These are phyloP conservation scores for Candoia aspera DNA, from an alignment of 2,113 vertebrate genomes.

Conservation along the genomic window DNA sequence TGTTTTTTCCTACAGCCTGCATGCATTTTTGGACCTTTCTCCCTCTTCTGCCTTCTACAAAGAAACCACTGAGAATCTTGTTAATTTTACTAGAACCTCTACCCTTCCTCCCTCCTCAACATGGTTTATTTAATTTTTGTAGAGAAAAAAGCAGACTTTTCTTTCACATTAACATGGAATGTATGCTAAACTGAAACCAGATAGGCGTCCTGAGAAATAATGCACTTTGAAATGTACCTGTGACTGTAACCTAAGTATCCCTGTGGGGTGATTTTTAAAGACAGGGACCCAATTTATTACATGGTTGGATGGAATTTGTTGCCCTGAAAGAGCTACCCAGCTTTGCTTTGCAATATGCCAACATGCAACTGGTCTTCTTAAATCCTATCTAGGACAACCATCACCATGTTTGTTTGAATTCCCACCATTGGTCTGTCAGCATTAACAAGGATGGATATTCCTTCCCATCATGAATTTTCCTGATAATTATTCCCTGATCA, in stretches of 20 bases:
- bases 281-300: background rate
- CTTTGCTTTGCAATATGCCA: background rate
- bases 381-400: background rate
- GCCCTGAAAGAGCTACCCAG: background rate
- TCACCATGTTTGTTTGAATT: background rate
- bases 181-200: no score
- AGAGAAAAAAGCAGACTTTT: no score
- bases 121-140: no score
- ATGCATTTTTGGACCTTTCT: no score
- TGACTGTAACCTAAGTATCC: background rate
- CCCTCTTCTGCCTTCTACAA: no score
- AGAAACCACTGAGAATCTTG: no score
- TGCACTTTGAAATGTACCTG: background rate
- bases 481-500: background rate
- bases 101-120: no score
- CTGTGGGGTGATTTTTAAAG: background rate
- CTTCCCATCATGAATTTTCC: background rate
- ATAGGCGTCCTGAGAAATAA: no score
- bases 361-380: background rate
- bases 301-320: background rate
- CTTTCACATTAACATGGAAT: no score
- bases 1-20: no score
- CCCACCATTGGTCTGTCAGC: background rate
- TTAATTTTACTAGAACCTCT: no score
- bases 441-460: background rate